Evolutionary conservation across 2,113 vertebrate genomes (phyloP).

Genomic region (Grallaria varia): DNA sequence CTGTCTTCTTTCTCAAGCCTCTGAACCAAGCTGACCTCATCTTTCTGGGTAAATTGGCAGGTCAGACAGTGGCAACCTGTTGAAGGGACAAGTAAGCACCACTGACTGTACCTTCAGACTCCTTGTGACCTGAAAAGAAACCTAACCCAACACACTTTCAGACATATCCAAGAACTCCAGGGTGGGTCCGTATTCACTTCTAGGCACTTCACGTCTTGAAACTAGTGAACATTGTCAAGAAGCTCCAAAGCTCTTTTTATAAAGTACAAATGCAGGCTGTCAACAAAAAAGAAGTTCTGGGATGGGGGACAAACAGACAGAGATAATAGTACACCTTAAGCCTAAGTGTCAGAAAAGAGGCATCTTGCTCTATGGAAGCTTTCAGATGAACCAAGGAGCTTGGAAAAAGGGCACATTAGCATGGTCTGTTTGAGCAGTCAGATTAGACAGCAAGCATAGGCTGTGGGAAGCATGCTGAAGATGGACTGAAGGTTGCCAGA

Average conservation of each 20-base stretch:
- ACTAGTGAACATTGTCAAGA: background rate
- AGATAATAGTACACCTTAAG: rapidly evolving
- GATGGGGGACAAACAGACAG: rapidly evolving
- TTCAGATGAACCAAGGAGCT: background rate
- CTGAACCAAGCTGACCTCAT: background rate
- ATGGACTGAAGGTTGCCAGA: background rate
- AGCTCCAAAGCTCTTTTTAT: background rate
- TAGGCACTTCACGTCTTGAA: background rate
- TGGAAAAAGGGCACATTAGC: background rate
- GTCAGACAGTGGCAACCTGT: background rate
- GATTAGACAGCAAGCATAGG: background rate
- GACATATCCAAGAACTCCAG: background rate
- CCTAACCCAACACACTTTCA: background rate
- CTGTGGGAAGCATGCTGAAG: background rate
- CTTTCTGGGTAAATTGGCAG: background rate
- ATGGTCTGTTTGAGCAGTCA: background rate
- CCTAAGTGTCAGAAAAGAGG: background rate
- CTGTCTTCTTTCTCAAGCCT: background rate
- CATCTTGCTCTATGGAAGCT: background rate
- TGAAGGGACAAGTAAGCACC: background rate
- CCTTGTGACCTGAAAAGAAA: background rate
- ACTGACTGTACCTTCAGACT: background rate
- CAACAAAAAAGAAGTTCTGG: background rate
- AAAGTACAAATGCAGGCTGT: background rate
- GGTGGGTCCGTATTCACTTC: background rate